Evolutionary conservation across 2,797 vertebrate species (phyloP).

Genomic region (Champsocephalus gunnari): DNA sequence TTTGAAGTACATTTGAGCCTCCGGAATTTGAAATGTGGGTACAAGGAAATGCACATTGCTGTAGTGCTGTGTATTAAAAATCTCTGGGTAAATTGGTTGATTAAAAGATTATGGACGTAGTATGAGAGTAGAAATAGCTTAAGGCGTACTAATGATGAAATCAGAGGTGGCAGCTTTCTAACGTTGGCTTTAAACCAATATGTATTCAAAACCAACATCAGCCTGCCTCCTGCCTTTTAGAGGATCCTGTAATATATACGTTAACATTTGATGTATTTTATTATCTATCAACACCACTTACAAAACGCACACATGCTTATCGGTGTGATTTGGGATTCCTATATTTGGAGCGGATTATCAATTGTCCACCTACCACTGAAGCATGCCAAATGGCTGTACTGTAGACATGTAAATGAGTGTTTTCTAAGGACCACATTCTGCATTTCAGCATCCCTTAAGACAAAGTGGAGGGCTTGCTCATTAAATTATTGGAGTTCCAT

Average conservation of each 20-base stretch:
- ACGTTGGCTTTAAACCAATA: slow-evolving; percentile 60
- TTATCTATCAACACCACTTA: slow-evolving; percentile 45
- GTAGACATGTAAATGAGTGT: slow-evolving; percentile 60
- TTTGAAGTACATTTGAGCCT: slow-evolving; percentile 80
- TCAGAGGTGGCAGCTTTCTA: slow-evolving; percentile 56
- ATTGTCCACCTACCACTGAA: slow-evolving; percentile 22
- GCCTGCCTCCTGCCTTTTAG: slow-evolving; percentile 31
- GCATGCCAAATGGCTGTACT: slow-evolving; percentile 46
- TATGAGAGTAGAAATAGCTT: slow-evolving; percentile 51
- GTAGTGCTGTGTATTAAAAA: slow-evolving; percentile 58
- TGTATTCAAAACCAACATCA: slow-evolving; percentile 60
- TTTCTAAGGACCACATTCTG: slow-evolving; percentile 60
- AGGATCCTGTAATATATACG: slow-evolving; percentile 13
- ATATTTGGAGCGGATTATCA: slow-evolving; percentile 41
- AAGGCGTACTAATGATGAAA: slow-evolving; percentile 51
- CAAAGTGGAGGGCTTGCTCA: slow-evolving; percentile 59
- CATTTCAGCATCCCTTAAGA: slow-evolving; percentile 60
- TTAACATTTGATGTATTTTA: slow-evolving; percentile 40
- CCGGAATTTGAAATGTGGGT: slow-evolving; percentile 65
- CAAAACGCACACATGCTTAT: slow-evolving; percentile 14
- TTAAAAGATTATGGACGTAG: slow-evolving; percentile 66
- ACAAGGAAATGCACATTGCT: slow-evolving; percentile 65
- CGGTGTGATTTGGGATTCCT: slow-evolving; percentile 34
- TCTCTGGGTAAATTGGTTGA: slow-evolving; percentile 67
- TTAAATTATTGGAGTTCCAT: slow-evolving; percentile 55